Evolutionary conservation across 2,888 invertebrate species (phyloP).

Genomic region (Tinea pellionella): DNA sequence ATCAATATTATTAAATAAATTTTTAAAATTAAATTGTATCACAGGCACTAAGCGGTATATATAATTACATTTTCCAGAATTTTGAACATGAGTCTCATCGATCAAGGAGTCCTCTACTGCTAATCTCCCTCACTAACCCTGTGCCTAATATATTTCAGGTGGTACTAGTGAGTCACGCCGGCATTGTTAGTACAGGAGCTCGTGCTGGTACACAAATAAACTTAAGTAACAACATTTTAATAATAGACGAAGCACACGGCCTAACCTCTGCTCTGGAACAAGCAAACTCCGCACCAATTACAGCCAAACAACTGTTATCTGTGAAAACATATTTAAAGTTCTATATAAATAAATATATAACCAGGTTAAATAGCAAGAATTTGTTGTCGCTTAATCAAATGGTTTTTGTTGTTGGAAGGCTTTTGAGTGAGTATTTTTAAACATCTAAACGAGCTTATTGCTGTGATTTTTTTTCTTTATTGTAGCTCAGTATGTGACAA

Average conservation of each 20-base stretch:
- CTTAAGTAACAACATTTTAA: constrained; percentile 79
- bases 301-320: constrained; percentile 72
- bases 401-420: constrained; percentile 77
- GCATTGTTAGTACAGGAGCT: constrained; percentile 53
- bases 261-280: constrained; percentile 89
- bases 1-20: too few relatives aligned
- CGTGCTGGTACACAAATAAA: constrained; percentile 51
- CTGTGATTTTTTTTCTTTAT: too few relatives aligned
- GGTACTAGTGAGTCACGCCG: constrained; percentile 54
- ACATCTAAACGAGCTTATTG: too few relatives aligned
- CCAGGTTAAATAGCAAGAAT: constrained; percentile 81
- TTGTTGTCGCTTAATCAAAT: constrained; percentile 86
- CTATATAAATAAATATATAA: constrained; percentile 80
- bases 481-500: too few relatives aligned
- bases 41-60: too few relatives aligned
- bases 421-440: constrained; percentile 59
- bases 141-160: constrained; percentile 31
- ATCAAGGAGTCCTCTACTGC: too few relatives aligned
- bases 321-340: constrained; percentile 74
- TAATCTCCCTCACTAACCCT: too few relatives aligned
- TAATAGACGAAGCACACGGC: constrained; percentile 98
- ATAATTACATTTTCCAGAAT: too few relatives aligned
- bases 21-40: too few relatives aligned
- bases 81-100: too few relatives aligned
- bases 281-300: constrained; percentile 84